A percentile compares a stretch with the other conserved stretches of the same genome.
phyloP scores from a whole-genome alignment of 2,888 invertebrate species.

The Fragum fragum region DNA sequence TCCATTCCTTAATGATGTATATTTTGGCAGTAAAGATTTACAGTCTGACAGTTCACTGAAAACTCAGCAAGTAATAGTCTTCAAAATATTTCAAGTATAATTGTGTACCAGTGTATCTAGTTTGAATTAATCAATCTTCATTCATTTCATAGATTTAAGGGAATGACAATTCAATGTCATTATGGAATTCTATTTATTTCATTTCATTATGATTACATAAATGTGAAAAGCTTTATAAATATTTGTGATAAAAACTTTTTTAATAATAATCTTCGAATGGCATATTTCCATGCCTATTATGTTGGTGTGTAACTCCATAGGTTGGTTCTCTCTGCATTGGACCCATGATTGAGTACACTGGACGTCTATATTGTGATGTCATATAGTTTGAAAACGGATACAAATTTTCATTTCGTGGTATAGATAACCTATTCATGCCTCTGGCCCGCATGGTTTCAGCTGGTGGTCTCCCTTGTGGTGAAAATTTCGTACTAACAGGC shows the following conservation, averaged over 20 bases:
- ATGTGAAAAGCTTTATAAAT: too few relatives aligned
- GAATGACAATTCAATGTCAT: too few relatives aligned
- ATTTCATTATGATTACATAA: too few relatives aligned
- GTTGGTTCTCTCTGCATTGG: conserved; percentile 83
- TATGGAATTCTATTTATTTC: too few relatives aligned
- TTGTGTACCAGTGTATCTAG: too few relatives aligned
- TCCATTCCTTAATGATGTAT: too few relatives aligned
- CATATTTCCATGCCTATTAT: conserved; percentile 85
- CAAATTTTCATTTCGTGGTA: conserved; percentile 79
- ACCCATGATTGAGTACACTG: conserved; percentile 85
- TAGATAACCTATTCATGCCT: conserved; percentile 80
- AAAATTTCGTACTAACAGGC: conserved; percentile 74
- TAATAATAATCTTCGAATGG: conserved; percentile 85
- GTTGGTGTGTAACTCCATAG: conserved; percentile 84
- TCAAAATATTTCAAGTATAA: too few relatives aligned
- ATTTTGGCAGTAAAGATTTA: too few relatives aligned
- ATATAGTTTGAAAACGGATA: conserved; percentile 85
- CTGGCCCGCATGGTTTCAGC: conserved; percentile 82
- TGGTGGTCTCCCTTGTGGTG: conserved; percentile 76
- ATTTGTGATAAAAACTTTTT: not conserved
- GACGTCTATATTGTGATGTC: conserved; percentile 85
- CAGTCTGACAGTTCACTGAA: too few relatives aligned
- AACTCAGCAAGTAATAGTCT: too few relatives aligned
- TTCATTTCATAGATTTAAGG: too few relatives aligned
- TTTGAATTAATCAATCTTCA: too few relatives aligned